These are phyloP conservation scores for Onthophagus sagittarius DNA, from an alignment of 2,888 invertebrate genomes.

Conservation along the genomic window DNA sequence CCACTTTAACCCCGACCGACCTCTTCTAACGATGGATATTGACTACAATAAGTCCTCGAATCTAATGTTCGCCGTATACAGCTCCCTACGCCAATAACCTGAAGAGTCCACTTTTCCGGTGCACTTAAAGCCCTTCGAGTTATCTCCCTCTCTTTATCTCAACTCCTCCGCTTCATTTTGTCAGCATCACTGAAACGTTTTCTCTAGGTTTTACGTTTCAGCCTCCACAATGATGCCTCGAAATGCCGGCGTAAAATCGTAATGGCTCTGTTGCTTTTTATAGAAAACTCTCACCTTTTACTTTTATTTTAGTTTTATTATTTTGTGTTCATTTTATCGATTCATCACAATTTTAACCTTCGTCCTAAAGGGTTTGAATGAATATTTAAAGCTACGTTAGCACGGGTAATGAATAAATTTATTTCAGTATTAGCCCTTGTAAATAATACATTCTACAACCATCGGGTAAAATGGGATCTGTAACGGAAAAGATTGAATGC, in stretches of 20 bases:
- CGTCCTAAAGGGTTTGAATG: neutral
- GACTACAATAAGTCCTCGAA: conserved; percentile 13
- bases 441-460: neutral
- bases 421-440: neutral
- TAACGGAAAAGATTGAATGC: no score
- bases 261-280: neutral
- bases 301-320: neutral
- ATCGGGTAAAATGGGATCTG: neutral
- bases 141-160: neutral
- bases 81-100: neutral
- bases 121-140: conserved; percentile 10
- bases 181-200: neutral
- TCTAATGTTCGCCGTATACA: conserved; percentile 9
- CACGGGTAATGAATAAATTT: neutral
- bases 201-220: neutral
- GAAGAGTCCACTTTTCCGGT: conserved; percentile 7
- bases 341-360: neutral
- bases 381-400: neutral
- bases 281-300: neutral
- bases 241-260: neutral
- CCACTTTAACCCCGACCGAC: conserved; percentile 3
- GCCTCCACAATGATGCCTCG: neutral
- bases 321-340: neutral
- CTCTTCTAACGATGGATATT: conserved; percentile 8
- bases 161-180: neutral